Percentiles rank a stretch among this genome's conserved stretches.
Evolutionary conservation across 2,113 vertebrate species (phyloP).

Genomic region (Scytalopus superciliaris): DNA sequence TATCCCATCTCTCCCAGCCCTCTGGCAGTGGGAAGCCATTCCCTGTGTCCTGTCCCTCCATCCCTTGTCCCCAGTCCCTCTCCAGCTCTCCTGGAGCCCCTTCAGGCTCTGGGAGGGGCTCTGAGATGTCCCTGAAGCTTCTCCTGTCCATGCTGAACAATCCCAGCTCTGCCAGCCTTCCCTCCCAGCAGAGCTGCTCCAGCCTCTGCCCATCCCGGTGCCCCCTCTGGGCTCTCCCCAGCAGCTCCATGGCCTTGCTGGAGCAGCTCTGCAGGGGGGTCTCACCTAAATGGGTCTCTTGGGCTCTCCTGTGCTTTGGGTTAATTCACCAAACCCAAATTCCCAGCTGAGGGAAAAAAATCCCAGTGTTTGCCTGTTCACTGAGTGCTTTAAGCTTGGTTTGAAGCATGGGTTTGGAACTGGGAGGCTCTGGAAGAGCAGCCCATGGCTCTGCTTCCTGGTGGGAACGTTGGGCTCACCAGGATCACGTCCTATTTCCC

Average conservation of each 20-base stretch:
- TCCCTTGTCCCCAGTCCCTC: neutral
- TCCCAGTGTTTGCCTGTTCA: neutral
- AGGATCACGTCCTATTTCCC: neutral
- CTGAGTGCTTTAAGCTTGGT: neutral
- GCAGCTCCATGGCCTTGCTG: neutral
- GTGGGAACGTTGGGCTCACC: neutral
- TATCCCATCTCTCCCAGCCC: no score
- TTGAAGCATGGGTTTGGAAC: neutral
- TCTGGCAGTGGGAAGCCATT: neutral
- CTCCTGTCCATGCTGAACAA: neutral
- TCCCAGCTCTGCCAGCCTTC: neutral
- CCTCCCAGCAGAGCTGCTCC: neutral
- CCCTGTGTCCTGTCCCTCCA: neutral
- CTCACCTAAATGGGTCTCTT: neutral
- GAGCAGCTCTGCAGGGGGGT: neutral
- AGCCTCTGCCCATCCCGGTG: neutral
- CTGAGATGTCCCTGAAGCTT: no score
- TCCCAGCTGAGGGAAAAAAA: neutral
- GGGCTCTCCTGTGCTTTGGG: neutral
- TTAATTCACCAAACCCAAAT: neutral
- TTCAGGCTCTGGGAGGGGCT: neutral
- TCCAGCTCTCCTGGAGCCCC: rapidly evolving
- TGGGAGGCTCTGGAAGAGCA: neutral
- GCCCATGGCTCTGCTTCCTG: neutral
- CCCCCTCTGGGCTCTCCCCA: neutral